A percentile compares a stretch with the other conserved stretches of the same genome.
These are phyloP conservation scores for Drosophila mimetica DNA, from an alignment of 2,888 invertebrate species.

Conservation along the genomic window DNA sequence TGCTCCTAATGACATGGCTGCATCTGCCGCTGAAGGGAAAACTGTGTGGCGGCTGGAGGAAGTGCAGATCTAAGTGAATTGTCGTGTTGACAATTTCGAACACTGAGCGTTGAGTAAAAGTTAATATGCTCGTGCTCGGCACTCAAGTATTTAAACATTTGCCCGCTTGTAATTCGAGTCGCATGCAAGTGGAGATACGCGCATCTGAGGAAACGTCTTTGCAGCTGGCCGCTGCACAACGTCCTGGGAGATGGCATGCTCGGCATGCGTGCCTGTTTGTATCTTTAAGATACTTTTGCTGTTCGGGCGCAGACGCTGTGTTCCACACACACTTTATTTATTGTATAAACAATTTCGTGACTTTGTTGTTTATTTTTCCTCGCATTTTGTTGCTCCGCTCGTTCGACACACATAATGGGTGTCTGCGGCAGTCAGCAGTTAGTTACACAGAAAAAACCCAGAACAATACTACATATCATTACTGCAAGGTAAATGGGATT, in stretches of 20 bases:
- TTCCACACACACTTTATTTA: constrained; percentile 65
- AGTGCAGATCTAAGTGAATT: constrained; percentile 70
- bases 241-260: constrained; percentile 42
- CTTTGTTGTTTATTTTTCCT: constrained; percentile 70
- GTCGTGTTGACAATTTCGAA: constrained; percentile 70
- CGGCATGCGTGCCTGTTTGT: constrained; percentile 75
- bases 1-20: constrained; percentile 28
- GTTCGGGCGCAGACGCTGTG: constrained; percentile 52
- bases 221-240: constrained; percentile 20
- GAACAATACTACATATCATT: too few relatives aligned
- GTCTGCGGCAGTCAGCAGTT: constrained; percentile 32
- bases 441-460: constrained; percentile 7
- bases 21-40: constrained; percentile 17
- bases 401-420: constrained; percentile 70
- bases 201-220: constrained; percentile 40
- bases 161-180: constrained; percentile 75
- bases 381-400: constrained; percentile 63
- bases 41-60: constrained; percentile 13
- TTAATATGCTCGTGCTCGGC: constrained; percentile 72
- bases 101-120: constrained; percentile 58
- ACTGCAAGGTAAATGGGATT: too few relatives aligned
- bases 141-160: constrained; percentile 81
- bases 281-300: constrained; percentile 79
- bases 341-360: constrained; percentile 78
- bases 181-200: constrained; percentile 57